Base-by-base conservation (phyloP, 2,797 vertebrate species). In the Tapirus indicus region DNA sequence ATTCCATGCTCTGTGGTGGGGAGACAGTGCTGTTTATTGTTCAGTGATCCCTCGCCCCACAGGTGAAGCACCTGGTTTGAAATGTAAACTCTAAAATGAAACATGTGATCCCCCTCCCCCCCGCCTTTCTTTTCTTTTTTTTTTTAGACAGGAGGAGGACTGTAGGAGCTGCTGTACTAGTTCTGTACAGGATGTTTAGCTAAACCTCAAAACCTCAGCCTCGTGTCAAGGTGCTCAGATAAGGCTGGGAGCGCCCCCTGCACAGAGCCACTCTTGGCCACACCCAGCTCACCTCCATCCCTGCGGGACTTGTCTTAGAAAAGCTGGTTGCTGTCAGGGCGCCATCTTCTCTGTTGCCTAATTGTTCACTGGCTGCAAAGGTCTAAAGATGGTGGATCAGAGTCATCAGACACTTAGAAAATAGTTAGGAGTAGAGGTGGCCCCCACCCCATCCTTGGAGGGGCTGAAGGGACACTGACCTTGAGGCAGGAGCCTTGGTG, bases 161-260 rank as follows among this genome's bases (percentile, higher is more conserved):
- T 77, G 69, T 69, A 91, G 95, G 86, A 94, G 89, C 84, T 68
- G 74, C 9, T 64, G 6, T 94, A 8, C 78, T 23, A n/a, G 54
- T 54, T 97, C 52, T 89, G 96, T 97, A 44, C 78, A 66, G 89
- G 82, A 92, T 75, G 56, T 91, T 75, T 71, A 88, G 56, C 35
- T 79, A 54, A 32, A 60, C 91, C 95, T 98, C 0, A 2, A 69
- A 77, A 92, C 92, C 25, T 58, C 25, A 0, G 27, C 6, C 94
- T 86, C 52, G 64, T 69, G 41, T n/a, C 75, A 41, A 78, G 47
- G 54, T 74, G 54, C 85, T 47, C 52, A 74, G 64, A 11, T 18
- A 38, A 23, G 68, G 74, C 29, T 1, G 5, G 54, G 56, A 68
- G 71, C 62, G 21, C 29, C 54, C 14, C 71, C 11, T 0, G 0